Base-by-base conservation (phyloP, 1,140 invertebrate species). In the Asobara japonica region DNA sequence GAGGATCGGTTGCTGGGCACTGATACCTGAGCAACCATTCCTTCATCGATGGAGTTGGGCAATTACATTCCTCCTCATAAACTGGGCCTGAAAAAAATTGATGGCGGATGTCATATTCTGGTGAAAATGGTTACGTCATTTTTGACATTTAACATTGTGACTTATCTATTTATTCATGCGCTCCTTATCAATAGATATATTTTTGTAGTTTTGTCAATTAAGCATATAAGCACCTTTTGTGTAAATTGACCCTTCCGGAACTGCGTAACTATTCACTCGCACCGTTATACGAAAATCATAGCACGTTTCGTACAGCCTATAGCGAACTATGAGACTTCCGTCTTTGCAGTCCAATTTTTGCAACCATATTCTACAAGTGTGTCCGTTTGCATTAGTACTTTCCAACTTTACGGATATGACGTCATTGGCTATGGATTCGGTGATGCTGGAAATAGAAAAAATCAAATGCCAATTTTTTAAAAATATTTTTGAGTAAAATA, bases 31-130 rank as follows among this genome's bases (percentile, higher is more conserved):
- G 77, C 2, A 94, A 78, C 94, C 95, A 96, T 1, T 88, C 79
- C 22, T 90, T 77, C 7, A 94, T 79, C 62, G 91, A 87, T 73
- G 88, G 78, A 75, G 89, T 82, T 45, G 96, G 95, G 83, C 97
- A 98, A 75, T 94, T 86, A 86, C 97, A 98, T 71, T 94, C 91
- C 78, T 97, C 96, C 77, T 94, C 90, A 80, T 93, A 92, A 29
- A 96, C 86, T 36, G 89, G 87, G 74, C 91, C 93, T 94, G 78
- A 68, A 88, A 90, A n/a, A n/a, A n/a, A n/a, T n/a, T n/a, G n/a
- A n/a, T n/a, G n/a, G n/a, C n/a, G n/a, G n/a, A n/a, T n/a, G n/a
- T n/a, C n/a, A n/a, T n/a, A n/a, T n/a, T n/a, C n/a, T n/a, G n/a
- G n/a, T n/a, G n/a, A n/a, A n/a, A n/a, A n/a, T n/a, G n/a, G n/a